Evolutionary conservation across 1,140 invertebrate species (phyloP), one percentile per base, ranked within the genome.

Genomic region (Mamestra configurata): DNA sequence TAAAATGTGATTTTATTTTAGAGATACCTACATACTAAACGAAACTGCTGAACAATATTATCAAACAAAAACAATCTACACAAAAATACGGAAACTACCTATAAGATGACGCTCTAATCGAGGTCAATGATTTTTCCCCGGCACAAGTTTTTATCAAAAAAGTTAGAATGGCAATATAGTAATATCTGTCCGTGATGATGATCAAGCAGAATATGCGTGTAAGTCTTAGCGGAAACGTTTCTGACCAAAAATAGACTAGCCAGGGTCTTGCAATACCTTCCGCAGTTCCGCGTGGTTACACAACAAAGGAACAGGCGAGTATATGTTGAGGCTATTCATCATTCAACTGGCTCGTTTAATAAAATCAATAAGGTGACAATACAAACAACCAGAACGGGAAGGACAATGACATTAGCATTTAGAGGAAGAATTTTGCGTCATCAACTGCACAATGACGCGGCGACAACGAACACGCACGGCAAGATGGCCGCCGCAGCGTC

Each of bases 401-500:
- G 91, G 86, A 93, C 92, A 93, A 94, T 92, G 92, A 92, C 92
- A 91, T 95, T 84, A 91, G 88, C 84, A 85, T 89, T 90, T 88
- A 86, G 84, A 87, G 89, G 85, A 91, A 90, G 79, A 88, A 82
- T 59, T 79, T 85, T 90, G 88, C 92, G 92, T 93, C 92, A 93
- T 88, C 86, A 81, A 86, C 84, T 81, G 85, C 82, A 92, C 88
- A 91, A 90, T 94, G 92, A 94, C 92, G 93, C 91, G 89, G 79
- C 89, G 85, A 91, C 88, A 90, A 89, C 80, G 87, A 88, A 79
- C 87, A 89, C 89, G 87, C 89, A 90, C 86, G 85, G 86, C 92
- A 94, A 94, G 90, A 94, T 94, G 93, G 93, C 93, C 84, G 90
- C 86, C 91, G 88, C 83, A 73, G 84, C 90, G 92, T 94, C 93